These are phyloP conservation scores for Melanophora roralis DNA, from an alignment of 2,888 invertebrate species.

Conservation along the genomic window DNA sequence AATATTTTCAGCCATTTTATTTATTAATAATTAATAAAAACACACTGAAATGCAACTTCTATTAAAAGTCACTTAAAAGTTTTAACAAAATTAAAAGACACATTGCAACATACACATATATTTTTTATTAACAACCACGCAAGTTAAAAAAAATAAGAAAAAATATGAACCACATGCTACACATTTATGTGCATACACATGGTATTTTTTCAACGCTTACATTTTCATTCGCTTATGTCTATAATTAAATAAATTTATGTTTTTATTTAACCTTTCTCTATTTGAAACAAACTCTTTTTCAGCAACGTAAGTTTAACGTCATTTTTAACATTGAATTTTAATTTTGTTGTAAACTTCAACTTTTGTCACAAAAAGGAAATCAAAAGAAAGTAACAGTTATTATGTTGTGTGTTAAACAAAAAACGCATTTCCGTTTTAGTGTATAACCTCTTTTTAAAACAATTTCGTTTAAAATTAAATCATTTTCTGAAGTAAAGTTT, in stretches of 20 bases:
- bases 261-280: neutral
- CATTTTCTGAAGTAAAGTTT: neutral
- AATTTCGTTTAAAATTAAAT: neutral
- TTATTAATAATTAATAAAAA: too few relatives aligned
- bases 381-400: too few relatives aligned
- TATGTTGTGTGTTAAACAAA: slow-evolving; percentile 9
- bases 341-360: slow-evolving; percentile 23
- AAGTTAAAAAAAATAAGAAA: neutral
- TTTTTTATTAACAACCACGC: neutral
- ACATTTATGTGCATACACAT: neutral
- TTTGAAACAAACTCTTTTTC: neutral
- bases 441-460: neutral
- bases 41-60: neutral
- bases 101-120: neutral
- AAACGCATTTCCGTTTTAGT: slow-evolving; percentile 33
- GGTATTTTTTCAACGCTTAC: neutral
- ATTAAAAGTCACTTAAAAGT: neutral
- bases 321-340: slow-evolving; percentile 14
- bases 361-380: slow-evolving; percentile 38
- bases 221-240: neutral
- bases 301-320: neutral
- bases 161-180: neutral
- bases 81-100: neutral
- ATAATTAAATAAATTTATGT: slow-evolving; percentile 13
- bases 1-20: too few relatives aligned